These are phyloP conservation scores for Glandiceps talaboti DNA, from an alignment of 53 echinoderm and acorn worm genomes.

Conservation along the genomic window DNA sequence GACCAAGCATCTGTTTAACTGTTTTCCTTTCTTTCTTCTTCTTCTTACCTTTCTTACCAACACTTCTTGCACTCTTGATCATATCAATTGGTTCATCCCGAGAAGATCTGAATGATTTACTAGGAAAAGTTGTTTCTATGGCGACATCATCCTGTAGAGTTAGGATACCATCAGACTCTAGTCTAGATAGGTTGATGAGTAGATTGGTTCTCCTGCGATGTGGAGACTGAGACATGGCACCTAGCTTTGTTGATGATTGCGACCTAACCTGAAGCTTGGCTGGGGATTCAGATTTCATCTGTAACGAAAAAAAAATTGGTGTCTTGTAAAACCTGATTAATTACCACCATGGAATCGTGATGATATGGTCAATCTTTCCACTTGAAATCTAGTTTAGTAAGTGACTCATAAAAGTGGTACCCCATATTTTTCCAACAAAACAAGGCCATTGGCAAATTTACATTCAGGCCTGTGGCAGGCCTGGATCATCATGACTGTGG, in stretches of 20 bases:
- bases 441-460: no score
- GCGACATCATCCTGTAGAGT: constrained; percentile 29
- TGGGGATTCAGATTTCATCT: no score
- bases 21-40: constrained; percentile 54
- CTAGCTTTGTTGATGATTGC: constrained; percentile 11
- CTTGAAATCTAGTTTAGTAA: no score
- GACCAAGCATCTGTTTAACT: constrained; percentile 75
- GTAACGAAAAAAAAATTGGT: no score
- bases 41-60: neutral
- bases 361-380: no score
- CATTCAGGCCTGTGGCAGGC: no score
- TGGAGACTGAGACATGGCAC: constrained; percentile 22
- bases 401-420: no score
- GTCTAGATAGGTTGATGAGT: constrained; percentile 55
- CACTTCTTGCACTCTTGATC: neutral
- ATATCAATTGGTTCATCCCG: constrained; percentile 5
- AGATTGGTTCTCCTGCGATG: constrained; percentile 48
- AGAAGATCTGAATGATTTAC: constrained; percentile 21
- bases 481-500: no score
- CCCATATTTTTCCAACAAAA: no score
- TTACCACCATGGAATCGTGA: no score
- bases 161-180: constrained; percentile 38
- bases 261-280: neutral
- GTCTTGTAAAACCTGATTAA: no score
- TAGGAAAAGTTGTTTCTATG: constrained; percentile 27